A percentile compares a stretch with the other conserved stretches of the same genome.
Conservation (phyloP, 2,888 invertebrate genomes). For the Drosophila longiperda region DNA sequence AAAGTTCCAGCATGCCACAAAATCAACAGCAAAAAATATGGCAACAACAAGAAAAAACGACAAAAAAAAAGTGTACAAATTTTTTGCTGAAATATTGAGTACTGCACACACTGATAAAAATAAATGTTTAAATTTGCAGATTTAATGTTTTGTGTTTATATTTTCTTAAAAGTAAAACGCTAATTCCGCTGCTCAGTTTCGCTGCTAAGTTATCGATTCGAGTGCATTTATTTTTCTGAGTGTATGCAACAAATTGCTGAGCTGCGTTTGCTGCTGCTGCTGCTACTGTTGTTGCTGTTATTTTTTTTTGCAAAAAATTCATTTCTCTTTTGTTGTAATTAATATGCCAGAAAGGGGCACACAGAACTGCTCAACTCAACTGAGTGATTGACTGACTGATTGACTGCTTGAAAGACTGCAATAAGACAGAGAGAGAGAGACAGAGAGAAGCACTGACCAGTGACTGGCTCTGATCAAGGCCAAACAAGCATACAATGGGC, state of each 20-base stretch:
- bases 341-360: slow-evolving; percentile 40
- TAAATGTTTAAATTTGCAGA: neutral
- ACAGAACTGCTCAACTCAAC: slow-evolving; percentile 9
- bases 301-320: slow-evolving; percentile 1
- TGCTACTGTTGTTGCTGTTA: slow-evolving; percentile 5
- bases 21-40: neutral
- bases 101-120: neutral
- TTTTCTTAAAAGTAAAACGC: neutral
- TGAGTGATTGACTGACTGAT: slow-evolving; percentile 12
- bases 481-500: slow-evolving; percentile 22
- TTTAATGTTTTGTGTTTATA: neutral
- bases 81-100: neutral
- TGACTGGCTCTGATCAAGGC: slow-evolving; percentile 45
- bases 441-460: neutral
- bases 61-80: neutral
- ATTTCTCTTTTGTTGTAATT: slow-evolving; percentile 37
- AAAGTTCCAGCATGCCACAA: neutral
- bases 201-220: too few species aligned
- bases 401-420: slow-evolving; percentile 2
- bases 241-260: neutral
- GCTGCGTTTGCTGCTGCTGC: slow-evolving; percentile 5
- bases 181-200: too few species aligned
- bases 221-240: neutral
- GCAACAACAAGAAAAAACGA: neutral
- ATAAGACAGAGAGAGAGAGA: neutral